These are phyloP conservation scores for Nysson spinosus DNA, from an alignment of 2,888 invertebrate genomes.

Conservation along the genomic window DNA sequence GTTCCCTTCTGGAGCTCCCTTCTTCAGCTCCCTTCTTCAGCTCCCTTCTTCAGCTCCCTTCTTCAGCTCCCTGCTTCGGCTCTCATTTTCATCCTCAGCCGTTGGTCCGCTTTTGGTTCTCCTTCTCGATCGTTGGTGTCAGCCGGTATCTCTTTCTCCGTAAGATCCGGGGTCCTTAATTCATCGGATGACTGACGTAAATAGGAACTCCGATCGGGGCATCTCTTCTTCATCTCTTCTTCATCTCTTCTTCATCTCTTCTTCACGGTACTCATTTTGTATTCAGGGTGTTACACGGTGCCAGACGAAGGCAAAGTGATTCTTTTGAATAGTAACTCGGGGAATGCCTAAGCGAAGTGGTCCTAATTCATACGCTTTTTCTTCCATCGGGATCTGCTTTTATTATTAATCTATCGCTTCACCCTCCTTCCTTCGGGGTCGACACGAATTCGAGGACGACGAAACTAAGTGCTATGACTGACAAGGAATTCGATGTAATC, in stretches of 20 bases:
- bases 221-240: too few species aligned
- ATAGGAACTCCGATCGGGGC: constrained; percentile 66
- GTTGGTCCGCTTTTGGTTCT: neutral
- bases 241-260: too few species aligned
- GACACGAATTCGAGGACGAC: constrained; percentile 23
- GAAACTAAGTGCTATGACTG: constrained; percentile 15
- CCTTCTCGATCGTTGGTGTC: constrained; percentile 3
- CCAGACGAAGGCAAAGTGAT: constrained; percentile 64
- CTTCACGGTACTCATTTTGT: constrained; percentile 68
- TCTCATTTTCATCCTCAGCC: neutral
- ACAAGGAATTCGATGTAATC: constrained; percentile 35
- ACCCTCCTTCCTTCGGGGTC: constrained; percentile 14
- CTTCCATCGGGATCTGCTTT: constrained; percentile 28
- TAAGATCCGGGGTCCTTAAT: constrained; percentile 57
- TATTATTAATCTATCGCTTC: constrained; percentile 48
- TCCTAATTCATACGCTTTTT: constrained; percentile 61
- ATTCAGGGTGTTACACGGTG: constrained; percentile 64
- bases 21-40: neutral
- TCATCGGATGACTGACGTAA: constrained; percentile 70
- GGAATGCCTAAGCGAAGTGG: constrained; percentile 55
- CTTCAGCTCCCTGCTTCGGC: neutral
- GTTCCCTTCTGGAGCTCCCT: constrained; percentile 9
- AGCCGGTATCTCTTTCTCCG: constrained; percentile 29
- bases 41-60: neutral
- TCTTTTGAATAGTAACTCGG: constrained; percentile 60